Conservation (phyloP, 2,888 invertebrate species). For the Magallana nippona region DNA sequence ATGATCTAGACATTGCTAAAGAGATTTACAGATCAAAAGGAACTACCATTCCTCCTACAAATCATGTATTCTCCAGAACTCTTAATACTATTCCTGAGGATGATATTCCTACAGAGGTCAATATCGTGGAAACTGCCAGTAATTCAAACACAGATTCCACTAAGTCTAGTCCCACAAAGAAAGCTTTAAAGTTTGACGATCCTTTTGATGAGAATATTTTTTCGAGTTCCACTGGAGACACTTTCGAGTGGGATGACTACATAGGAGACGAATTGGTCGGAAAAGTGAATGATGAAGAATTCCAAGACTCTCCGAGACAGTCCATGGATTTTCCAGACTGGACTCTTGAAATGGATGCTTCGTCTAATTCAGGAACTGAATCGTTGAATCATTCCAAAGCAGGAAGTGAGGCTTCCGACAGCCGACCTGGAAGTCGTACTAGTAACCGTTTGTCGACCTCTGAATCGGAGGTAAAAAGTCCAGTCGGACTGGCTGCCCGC, state of each 20-base stretch:
- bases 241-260: conserved; percentile 76
- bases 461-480: conserved; percentile 62
- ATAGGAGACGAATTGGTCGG: conserved; percentile 71
- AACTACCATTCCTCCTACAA: conserved; percentile 61
- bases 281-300: conserved; percentile 59
- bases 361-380: conserved; percentile 46
- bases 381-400: conserved; percentile 42
- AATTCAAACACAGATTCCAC: conserved; percentile 61
- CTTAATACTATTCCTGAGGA: conserved; percentile 71
- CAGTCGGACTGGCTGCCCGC: conserved; percentile 54
- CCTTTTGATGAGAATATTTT: conserved; percentile 66
- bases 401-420: conserved; percentile 53
- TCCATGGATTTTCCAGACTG: conserved; percentile 58
- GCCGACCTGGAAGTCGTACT: conserved; percentile 57
- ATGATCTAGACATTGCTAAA: conserved; percentile 64
- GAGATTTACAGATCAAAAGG: conserved; percentile 72
- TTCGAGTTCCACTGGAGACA: conserved; percentile 54
- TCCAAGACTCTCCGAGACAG: conserved; percentile 50
- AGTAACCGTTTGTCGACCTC: conserved; percentile 45
- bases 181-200: conserved; percentile 55
- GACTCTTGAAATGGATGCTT: conserved; percentile 59
- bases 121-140: conserved; percentile 12
- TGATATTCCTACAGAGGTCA: conserved; percentile 60
- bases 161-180: conserved; percentile 12
- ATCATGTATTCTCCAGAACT: conserved; percentile 61